Percentiles rank a stretch among this genome's conserved stretches.
Conservation (phyloP, 1,140 invertebrate genomes). For the Pissodes strobi region DNA sequence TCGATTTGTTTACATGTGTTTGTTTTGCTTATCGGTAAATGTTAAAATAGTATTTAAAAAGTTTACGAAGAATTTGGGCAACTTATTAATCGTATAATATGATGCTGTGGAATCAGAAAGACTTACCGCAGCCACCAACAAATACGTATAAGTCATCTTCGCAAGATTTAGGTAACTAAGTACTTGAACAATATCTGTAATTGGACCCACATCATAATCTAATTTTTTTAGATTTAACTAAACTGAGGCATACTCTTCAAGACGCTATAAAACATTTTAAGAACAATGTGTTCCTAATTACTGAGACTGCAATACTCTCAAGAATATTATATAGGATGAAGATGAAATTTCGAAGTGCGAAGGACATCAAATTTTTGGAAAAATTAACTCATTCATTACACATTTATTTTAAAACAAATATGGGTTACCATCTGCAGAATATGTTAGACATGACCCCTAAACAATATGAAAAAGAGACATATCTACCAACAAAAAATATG, state of each 20-base stretch:
- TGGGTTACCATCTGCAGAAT: conserved; percentile 48
- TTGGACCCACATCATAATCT: conserved; percentile 3
- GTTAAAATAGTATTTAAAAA: no score
- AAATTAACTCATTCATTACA: conserved; percentile 58
- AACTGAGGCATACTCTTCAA: conserved; percentile 32
- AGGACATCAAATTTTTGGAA: conserved; percentile 59
- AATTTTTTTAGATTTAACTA: conserved; percentile 43
- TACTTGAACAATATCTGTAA: conserved; percentile 5
- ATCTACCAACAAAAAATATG: conserved; percentile 59
- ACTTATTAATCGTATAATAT: conserved; percentile 25
- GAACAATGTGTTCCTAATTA: conserved; percentile 50
- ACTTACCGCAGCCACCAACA: conserved; percentile 45
- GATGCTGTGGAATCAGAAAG: conserved; percentile 48
- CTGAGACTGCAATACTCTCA: conserved; percentile 58
- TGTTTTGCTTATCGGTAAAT: no score
- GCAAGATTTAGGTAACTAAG: conserved; percentile 40
- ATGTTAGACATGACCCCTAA: conserved; percentile 44
- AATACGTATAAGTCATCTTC: conserved; percentile 40
- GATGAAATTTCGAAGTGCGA: conserved; percentile 59
- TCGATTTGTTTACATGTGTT: no score
- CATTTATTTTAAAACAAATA: conserved; percentile 55
- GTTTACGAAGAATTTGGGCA: no score
- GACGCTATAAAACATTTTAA: conserved; percentile 52
- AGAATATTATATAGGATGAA: conserved; percentile 61
- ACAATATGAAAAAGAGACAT: conserved; percentile 40